phyloP scores from a whole-genome alignment of 2,113 vertebrate species.

The Gopherus evgoodei region DNA sequence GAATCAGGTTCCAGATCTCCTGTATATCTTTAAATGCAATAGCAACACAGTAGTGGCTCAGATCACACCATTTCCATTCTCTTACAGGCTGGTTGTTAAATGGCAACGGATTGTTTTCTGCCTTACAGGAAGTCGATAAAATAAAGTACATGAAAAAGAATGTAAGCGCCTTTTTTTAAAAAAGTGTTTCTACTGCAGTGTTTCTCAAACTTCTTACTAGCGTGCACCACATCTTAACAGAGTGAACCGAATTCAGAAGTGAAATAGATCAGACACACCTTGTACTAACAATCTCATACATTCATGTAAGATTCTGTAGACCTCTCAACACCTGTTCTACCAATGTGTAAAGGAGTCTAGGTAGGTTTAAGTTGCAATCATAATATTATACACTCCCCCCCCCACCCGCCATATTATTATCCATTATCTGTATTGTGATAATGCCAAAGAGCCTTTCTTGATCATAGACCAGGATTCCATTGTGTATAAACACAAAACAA shows the following conservation, averaged over 20 bases:
- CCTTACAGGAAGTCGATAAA: neutral
- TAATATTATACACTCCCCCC: neutral
- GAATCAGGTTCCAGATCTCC: neutral
- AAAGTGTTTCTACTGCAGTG: neutral
- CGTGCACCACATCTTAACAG: rapidly evolving
- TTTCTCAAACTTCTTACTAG: neutral
- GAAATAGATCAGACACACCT: neutral
- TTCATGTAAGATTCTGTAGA: neutral
- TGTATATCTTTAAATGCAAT: neutral
- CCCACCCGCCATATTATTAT: neutral
- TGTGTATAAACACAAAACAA: neutral
- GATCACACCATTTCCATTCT: neutral
- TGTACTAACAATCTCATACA: neutral
- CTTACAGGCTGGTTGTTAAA: neutral
- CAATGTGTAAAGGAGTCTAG: neutral
- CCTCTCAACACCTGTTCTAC: neutral
- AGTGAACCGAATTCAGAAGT: neutral
- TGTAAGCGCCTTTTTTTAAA: neutral
- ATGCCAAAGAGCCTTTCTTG: neutral
- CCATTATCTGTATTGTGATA: neutral
- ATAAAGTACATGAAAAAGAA: conserved; percentile 16
- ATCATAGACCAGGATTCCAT: neutral
- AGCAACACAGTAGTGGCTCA: neutral
- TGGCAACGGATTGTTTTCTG: neutral
- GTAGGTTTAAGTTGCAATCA: neutral